Percentiles rank a stretch among this genome's conserved stretches.
These are phyloP conservation scores for Lycaon pictus DNA, from an alignment of 2,113 vertebrate genomes.

Conservation along the genomic window DNA sequence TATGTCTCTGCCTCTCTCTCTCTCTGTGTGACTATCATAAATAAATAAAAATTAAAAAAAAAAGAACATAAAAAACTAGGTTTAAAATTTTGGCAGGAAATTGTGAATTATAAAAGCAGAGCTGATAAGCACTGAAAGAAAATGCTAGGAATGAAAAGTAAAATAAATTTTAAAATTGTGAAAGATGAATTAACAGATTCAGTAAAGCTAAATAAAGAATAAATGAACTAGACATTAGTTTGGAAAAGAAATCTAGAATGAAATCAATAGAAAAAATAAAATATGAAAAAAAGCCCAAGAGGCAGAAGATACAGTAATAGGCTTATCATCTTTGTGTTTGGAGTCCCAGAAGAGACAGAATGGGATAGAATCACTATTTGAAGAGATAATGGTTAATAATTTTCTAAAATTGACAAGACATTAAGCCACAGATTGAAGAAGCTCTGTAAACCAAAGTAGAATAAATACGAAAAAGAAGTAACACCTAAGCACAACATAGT, in stretches of 20 bases:
- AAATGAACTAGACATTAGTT: not conserved
- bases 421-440: not conserved
- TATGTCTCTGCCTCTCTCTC: too few relatives aligned
- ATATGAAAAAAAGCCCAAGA: not conserved
- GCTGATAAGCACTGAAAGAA: too few relatives aligned
- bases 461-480: constrained; percentile 29
- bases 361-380: not conserved
- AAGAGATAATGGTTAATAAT: not conserved
- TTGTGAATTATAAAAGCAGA: too few relatives aligned
- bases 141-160: too few relatives aligned
- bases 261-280: not conserved
- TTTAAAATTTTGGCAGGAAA: too few relatives aligned
- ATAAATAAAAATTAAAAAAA: too few relatives aligned
- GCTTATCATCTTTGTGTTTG: not conserved
- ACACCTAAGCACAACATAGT: not conserved
- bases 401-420: not conserved
- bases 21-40: too few relatives aligned
- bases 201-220: not conserved
- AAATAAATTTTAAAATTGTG: too few relatives aligned
- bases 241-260: constrained; percentile 19
- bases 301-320: not conserved
- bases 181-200: not conserved
- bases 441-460: not conserved
- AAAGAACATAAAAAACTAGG: too few relatives aligned
- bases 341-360: not conserved